Evolutionary conservation across 2,113 vertebrate species (phyloP).

Genomic region (Dicentrarchus labrax): DNA sequence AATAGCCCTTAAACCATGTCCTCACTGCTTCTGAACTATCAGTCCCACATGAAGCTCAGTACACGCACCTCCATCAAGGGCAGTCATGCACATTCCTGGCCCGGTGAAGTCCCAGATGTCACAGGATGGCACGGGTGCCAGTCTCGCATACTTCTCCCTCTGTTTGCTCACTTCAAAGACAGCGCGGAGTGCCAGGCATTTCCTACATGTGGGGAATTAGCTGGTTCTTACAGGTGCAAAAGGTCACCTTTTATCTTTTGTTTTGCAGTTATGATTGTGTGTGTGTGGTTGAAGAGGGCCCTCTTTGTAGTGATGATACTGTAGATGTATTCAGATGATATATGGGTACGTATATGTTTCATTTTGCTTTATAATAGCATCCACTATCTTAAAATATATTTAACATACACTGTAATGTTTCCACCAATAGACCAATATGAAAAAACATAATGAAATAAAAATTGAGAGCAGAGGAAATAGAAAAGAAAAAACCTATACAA

Average conservation of each 20-base stretch:
- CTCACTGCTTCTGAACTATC: conserved; percentile 18
- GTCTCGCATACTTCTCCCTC: conserved; percentile 19
- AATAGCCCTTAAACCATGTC: conserved; percentile 48
- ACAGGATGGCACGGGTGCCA: conserved; percentile 36
- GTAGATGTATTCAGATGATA: conserved; percentile 6
- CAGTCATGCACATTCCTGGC: conserved; percentile 49
- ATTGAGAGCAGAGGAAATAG: too few relatives aligned
- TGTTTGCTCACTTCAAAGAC: conserved; percentile 60
- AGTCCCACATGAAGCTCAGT: conserved; percentile 13
- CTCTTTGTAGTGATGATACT: not conserved
- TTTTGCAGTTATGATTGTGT: not conserved
- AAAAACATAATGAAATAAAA: too few relatives aligned
- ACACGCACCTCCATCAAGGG: conserved; percentile 45
- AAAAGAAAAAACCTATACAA: too few relatives aligned
- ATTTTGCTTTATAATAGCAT: not conserved
- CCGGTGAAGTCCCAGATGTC: conserved; percentile 52
- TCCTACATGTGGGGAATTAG: conserved; percentile 15
- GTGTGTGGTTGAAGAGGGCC: not conserved
- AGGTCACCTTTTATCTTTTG: conserved; percentile 49
- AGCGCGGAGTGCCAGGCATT: conserved; percentile 24
- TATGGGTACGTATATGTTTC: not conserved
- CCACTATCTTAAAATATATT: not conserved
- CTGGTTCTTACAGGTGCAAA: conserved; percentile 34
- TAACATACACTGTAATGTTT: not conserved
- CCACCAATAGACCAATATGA: too few relatives aligned